These are phyloP conservation scores for Thermophis baileyi DNA, from an alignment of 2,113 vertebrate genomes.

Conservation along the genomic window DNA sequence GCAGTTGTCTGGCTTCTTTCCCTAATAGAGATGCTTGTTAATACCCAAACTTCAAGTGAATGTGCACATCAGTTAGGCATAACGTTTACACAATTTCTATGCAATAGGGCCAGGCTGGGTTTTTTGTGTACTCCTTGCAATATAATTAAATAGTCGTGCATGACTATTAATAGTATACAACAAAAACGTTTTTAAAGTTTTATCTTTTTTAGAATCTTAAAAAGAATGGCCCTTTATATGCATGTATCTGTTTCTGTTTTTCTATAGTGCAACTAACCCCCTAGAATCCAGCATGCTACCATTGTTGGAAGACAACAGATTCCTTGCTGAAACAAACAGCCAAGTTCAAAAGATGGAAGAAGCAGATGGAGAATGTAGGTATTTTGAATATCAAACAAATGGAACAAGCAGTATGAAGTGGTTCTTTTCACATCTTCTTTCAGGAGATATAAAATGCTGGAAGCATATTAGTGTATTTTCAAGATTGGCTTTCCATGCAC, in stretches of 20 bases:
- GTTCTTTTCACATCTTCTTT: neutral
- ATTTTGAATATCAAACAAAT: conserved; percentile 27
- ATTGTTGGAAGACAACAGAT: conserved; percentile 41
- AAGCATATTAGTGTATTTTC: neutral
- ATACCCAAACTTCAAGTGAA: neutral
- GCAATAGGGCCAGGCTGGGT: neutral
- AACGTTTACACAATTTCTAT: neutral
- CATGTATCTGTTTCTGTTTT: conserved; percentile 13
- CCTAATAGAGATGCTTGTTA: neutral
- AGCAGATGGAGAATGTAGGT: conserved; percentile 54
- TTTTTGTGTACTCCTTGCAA: neutral
- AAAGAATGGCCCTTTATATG: neutral
- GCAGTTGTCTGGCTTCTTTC: neutral
- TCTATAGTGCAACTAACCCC: conserved; percentile 49
- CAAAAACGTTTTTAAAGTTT: neutral
- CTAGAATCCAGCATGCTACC: conserved; percentile 10
- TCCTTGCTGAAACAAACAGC: conserved; percentile 20
- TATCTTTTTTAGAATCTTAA: neutral
- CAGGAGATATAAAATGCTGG: neutral
- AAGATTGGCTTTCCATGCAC: neutral
- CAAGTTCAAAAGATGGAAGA: neutral
- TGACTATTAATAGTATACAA: neutral
- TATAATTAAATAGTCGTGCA: neutral
- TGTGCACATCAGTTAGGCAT: neutral
- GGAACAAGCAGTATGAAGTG: neutral